A percentile compares a stretch with the other conserved stretches of the same genome.
These are phyloP conservation scores for Chiroxiphia lanceolata DNA, from an alignment of 2,797 vertebrate genomes.

Conservation along the genomic window DNA sequence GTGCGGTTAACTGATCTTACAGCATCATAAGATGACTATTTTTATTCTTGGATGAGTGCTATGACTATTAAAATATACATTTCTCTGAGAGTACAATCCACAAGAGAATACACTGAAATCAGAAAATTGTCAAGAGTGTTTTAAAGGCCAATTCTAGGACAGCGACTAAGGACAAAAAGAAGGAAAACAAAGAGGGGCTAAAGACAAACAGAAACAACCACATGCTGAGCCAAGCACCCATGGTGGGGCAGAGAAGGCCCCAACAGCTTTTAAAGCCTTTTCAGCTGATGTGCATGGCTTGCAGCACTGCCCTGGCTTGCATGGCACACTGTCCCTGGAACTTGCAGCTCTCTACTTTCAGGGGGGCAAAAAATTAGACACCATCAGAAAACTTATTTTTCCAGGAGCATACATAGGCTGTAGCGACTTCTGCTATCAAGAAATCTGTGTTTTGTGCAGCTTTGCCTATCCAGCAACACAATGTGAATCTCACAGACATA, in stretches of 20 bases:
- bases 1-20: neutral
- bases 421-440: neutral
- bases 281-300: neutral
- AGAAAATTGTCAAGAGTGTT: neutral
- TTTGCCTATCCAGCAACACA: neutral
- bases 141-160: neutral
- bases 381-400: neutral
- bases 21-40: neutral
- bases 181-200: neutral
- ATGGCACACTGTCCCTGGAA: neutral
- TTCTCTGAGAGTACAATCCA: neutral
- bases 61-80: neutral
- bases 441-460: neutral
- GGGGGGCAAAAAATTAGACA: neutral
- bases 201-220: neutral
- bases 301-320: neutral
- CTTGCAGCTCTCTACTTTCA: neutral
- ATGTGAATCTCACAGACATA: slow-evolving; percentile 27
- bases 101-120: neutral
- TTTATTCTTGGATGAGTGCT: neutral
- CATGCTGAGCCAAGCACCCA: neutral
- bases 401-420: neutral
- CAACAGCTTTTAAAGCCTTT: neutral
- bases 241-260: neutral
- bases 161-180: neutral